A percentile compares a stretch with the other conserved stretches of the same genome.
Evolutionary conservation across 1,140 invertebrate species (phyloP).

Genomic region (Notospermus geniculatus): DNA sequence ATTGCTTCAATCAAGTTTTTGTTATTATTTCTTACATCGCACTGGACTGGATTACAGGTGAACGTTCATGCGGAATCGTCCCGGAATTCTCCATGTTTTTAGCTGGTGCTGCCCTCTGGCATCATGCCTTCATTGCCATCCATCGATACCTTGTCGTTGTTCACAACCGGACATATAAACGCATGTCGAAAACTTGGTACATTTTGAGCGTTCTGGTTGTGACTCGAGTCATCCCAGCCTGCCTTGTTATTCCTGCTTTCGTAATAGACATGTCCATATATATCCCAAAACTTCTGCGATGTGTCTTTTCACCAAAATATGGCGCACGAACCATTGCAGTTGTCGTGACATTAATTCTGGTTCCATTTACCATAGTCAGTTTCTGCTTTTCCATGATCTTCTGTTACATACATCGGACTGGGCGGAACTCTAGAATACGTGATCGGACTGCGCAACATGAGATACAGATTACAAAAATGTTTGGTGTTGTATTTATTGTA

Average conservation of each 20-base stretch:
- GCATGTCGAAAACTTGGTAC: slow-evolving; percentile 50
- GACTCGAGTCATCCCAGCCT: slow-evolving; percentile 45
- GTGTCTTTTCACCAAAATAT: slow-evolving; percentile 45
- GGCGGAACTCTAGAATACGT: slow-evolving; percentile 35
- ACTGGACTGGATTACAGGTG: slow-evolving; percentile 40
- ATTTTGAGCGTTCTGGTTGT: slow-evolving; percentile 46
- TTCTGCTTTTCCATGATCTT: slow-evolving; percentile 54
- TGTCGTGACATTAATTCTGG: slow-evolving; percentile 46
- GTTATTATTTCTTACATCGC: slow-evolving; percentile 51
- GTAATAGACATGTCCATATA: slow-evolving; percentile 48
- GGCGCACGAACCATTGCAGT: slow-evolving; percentile 48
- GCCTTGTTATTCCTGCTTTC: slow-evolving; percentile 48
- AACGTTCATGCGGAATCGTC: slow-evolving; percentile 45
- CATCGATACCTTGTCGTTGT: slow-evolving; percentile 54
- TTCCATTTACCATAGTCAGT: slow-evolving; percentile 51
- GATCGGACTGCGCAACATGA: slow-evolving; percentile 44
- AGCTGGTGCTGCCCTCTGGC: slow-evolving; percentile 52
- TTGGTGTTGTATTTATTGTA: slow-evolving; percentile 53
- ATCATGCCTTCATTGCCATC: slow-evolving; percentile 53
- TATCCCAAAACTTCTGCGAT: slow-evolving; percentile 49
- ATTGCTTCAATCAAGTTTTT: slow-evolving; percentile 51
- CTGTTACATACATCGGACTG: slow-evolving; percentile 46
- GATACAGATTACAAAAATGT: slow-evolving; percentile 57
- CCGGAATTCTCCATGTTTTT: slow-evolving; percentile 49
- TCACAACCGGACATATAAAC: slow-evolving; percentile 51